Base-by-base conservation (phyloP, 2,797 vertebrate species). In the Phylloscopus collybita region DNA sequence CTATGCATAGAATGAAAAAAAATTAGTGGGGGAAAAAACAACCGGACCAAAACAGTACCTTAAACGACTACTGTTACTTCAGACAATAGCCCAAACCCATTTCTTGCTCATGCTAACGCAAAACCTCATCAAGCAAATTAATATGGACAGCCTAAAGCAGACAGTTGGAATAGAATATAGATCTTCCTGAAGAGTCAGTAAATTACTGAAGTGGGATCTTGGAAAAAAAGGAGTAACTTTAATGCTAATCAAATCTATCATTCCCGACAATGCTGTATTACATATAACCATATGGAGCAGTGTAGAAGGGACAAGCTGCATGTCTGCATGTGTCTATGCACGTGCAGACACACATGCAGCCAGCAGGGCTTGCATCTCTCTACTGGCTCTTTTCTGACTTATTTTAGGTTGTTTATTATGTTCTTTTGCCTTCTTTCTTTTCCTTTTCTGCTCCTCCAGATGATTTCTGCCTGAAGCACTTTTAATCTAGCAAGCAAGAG, bases 401-500 rank as follows among this genome's bases (percentile, higher is more conserved):
- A 2, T 47, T 15, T 76, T 66, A 56, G 16, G 12, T 64, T 4
- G 7, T 71, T 86, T 44, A 74, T 64, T 53, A 53, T 49, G 30
- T 42, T 84, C 14, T 90, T 81, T 73, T 50, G 34, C 40, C 25
- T 62, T 74, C 80, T 66, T 87, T 81, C 38, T 70, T 59, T 64
- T 67, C 22, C n/a, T 73, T 29, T 69, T 80, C 75, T 91, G 62
- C 59, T 40, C 25, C 44, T 86, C n/a, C 57, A 69, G 23, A 51
- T 62, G n/a, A 59, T 83, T 89, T 88, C 69, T 78, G 69, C 82
- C 86, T 84, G 49, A 83, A 64, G 40, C 45, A 64, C 42, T 94
- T 92, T 92, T 88, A 78, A 96, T 93, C 61, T 80, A 86, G 30
- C 72, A 80, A 74, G 69, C 27, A 84, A 71, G 65, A 95, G 76